Percentiles rank a stretch among this genome's conserved stretches.
phyloP scores from a whole-genome alignment of 2,797 vertebrate species.

The Pachyuromys duprasi region DNA sequence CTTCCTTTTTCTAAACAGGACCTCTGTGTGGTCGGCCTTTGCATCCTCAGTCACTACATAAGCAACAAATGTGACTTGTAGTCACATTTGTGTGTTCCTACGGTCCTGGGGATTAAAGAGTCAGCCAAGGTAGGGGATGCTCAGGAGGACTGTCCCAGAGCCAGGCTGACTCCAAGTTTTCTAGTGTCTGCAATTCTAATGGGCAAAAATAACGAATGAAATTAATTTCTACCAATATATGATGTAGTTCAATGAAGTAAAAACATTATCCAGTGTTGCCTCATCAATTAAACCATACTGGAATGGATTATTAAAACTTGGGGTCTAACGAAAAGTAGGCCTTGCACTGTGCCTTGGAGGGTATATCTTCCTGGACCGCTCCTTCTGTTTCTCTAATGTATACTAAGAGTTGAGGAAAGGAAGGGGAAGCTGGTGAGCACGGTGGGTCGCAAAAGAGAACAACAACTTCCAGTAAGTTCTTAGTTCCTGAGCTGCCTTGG shows the following conservation, averaged over 20 bases:
- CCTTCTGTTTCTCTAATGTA: neutral
- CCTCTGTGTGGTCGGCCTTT: neutral
- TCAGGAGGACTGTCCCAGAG: neutral
- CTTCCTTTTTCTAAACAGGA: too few species aligned
- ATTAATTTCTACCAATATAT: neutral
- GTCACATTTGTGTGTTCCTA: constrained; percentile 17
- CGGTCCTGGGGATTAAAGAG: neutral
- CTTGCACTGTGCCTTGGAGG: neutral
- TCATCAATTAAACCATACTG: neutral
- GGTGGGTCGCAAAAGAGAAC: neutral
- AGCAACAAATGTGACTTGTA: neutral
- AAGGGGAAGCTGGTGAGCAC: neutral
- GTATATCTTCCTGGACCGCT: neutral
- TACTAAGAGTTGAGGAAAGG: neutral
- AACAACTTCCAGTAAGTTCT: neutral
- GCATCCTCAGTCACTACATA: neutral
- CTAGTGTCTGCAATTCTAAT: neutral
- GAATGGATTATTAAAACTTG: neutral
- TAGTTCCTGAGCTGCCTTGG: neutral
- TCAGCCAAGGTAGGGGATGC: neutral
- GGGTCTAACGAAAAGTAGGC: neutral
- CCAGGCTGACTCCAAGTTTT: neutral
- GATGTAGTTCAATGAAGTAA: neutral
- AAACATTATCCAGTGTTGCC: neutral
- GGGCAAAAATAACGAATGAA: constrained; percentile 1